Evolutionary conservation across 2,113 vertebrate species (phyloP), one percentile per base, ranked within the genome.

Genomic region (Saimiri boliviensis): DNA sequence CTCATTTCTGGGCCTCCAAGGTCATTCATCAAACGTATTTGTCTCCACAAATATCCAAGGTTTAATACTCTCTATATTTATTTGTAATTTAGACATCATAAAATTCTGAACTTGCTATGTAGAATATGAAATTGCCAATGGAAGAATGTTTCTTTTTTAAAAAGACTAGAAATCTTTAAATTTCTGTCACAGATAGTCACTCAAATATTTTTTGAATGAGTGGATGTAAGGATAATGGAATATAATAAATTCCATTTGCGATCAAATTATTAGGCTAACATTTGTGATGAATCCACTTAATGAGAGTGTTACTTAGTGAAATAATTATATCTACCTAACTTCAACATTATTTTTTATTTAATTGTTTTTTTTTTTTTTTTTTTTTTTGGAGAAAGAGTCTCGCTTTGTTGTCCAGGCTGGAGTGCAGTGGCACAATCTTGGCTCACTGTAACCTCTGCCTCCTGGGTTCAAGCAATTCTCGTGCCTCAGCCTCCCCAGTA

Each of bases 21-120:
- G 13, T n/a, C 86, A 74, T 63, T 80, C 60, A 32, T 47, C 82
- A 79, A 14, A n/a, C 35, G 14, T 70, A 60, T 30, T 71, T 88
- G 10, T 80, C 70, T 84, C 58, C 11, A 80, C 12, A 54, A 60
- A 86, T 76, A 91, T 40, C 49, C 91, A 91, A 71, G 27, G 17
- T 84, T 49, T 56, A 80, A 84, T 49, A 47, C 8, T 70, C 74
- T 32, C 47, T 73, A 6, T 32, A 13, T 76, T 58, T 27, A 63
- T 68, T 74, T 32, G 17, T 88, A 74, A 58, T 79, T 66, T 80
- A 79, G 12, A 16, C 56, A 49, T 86, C n/a, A 63, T 68, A 10
- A 35, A 85, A 93, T 96, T 95, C 86, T 80, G 68, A 85, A 88
- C 32, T 77, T 91, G 60, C 77, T 84, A n/a, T 77, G 35, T 71